Conservation (phyloP, 2,888 invertebrate genomes). For the Leucozona laternaria region DNA sequence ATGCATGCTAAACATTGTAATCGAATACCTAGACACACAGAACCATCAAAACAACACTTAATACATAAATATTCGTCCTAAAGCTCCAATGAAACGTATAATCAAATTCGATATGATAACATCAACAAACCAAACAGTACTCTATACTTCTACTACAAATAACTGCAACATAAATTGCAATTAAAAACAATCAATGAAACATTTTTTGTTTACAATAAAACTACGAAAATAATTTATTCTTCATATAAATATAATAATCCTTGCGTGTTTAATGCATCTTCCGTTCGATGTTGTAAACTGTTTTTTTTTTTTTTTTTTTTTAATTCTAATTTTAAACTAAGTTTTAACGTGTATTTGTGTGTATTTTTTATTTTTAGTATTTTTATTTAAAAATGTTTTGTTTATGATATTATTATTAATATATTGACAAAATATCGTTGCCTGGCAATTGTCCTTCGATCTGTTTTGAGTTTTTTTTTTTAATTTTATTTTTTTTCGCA, state of each 20-base stretch:
- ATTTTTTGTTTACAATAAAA: slow-evolving; percentile 22
- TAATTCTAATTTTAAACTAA: slow-evolving; percentile 33
- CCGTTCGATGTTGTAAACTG: slow-evolving; percentile 65
- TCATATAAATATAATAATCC: slow-evolving; percentile 39
- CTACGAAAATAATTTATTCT: slow-evolving; percentile 33
- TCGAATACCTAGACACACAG: slow-evolving; percentile 11
- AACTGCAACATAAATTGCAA: slow-evolving; percentile 53
- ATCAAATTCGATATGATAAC: slow-evolving; percentile 22
- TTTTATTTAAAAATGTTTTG: slow-evolving; percentile 15
- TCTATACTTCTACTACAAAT: not conserved
- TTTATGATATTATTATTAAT: slow-evolving; percentile 15
- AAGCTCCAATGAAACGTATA: slow-evolving; percentile 17
- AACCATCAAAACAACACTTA: slow-evolving; percentile 23
- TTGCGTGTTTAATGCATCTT: slow-evolving; percentile 68
- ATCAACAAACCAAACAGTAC: slow-evolving; percentile 17
- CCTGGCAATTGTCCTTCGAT: slow-evolving; percentile 70
- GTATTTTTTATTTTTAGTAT: slow-evolving; percentile 18
- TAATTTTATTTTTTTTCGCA: slow-evolving; percentile 47
- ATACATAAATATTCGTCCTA: slow-evolving; percentile 37
- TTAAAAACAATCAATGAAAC: not conserved
- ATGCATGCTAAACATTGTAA: slow-evolving; percentile 39
- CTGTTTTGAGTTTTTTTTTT: slow-evolving; percentile 39
- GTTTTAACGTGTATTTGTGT: slow-evolving; percentile 34
- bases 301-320: slow-evolving; percentile 32
- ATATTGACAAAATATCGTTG: slow-evolving; percentile 56